Base-by-base conservation (phyloP, 2,888 invertebrate species). In the Homarus gammarus region DNA sequence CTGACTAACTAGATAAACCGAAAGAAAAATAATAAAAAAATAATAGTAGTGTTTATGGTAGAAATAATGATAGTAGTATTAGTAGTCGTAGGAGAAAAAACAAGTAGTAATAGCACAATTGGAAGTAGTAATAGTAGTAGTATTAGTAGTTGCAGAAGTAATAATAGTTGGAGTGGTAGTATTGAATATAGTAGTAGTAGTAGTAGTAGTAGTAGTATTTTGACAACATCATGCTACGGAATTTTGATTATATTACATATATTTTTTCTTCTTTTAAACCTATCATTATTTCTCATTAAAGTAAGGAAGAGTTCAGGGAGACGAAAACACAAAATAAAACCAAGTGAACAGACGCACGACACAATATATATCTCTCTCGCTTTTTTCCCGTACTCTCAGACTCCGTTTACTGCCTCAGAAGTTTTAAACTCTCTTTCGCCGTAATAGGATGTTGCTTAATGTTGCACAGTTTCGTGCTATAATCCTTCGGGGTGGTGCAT, bases 371-470 rank as follows among this genome's bases (percentile, higher is more conserved):
- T 64, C 10, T 27, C 27, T 12, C 27, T 3, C 64, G 27, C 27
- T 0, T 64, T 27, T 12, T 27, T 27, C 27, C 27, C 27, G 27
- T 56, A 56, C 56, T 56, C 6, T 0, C 64, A 3, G 64, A 27
- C 27, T 64, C 64, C 64, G 31, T 64, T 64, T 64, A 64, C 64
- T n/a, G 64, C 64, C 3, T 64, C 27, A n/a, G 27, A 64, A 64
- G 64, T 64, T 64, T 64, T 64, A 18, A 64, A 64, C 64, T 27
- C 64, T 64, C 27, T 18, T 56, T 56, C 22, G 22, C 5, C 64
- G 64, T 64, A 64, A 64, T 64, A 64, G 64, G 64, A 56, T 56
- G 56, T 56, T 56, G 56, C 56, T 56, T 56, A 56, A 64, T 64
- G 64, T 64, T 64, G 27, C n/a, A 64, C 64, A 64, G 27, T 64